A percentile compares a stretch with the other conserved stretches of the same genome.
These are phyloP conservation scores for Cyclophora albipunctata DNA, from an alignment of 2,888 invertebrate species.

Conservation along the genomic window DNA sequence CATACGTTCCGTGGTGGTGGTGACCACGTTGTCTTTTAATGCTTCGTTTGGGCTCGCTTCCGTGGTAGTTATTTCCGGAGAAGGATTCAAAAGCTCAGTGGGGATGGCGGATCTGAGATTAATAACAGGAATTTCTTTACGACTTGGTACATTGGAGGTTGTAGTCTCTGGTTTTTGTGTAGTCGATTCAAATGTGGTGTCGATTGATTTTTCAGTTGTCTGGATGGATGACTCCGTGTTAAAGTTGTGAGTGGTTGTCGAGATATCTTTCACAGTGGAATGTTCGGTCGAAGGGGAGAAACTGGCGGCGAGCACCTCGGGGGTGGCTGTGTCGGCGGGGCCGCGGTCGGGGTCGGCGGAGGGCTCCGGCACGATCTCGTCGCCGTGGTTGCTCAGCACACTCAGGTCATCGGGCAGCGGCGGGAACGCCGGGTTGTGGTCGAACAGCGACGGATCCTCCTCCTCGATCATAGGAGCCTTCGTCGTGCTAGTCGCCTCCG, in stretches of 20 bases:
- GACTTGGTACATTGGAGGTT: slow-evolving; percentile 25
- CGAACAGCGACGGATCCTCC: slow-evolving; percentile 49
- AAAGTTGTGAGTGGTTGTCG: slow-evolving; percentile 31
- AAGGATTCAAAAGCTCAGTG: slow-evolving; percentile 46
- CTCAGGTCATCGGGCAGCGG: slow-evolving; percentile 65
- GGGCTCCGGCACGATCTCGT: slow-evolving; percentile 53
- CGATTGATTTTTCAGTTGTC: slow-evolving; percentile 28
- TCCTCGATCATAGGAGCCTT: slow-evolving; percentile 55
- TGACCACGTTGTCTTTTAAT: background rate
- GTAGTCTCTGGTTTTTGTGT: slow-evolving; percentile 20
- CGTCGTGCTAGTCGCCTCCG: slow-evolving; percentile 35
- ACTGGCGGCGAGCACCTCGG: slow-evolving; percentile 34
- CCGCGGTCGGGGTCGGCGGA: slow-evolving; percentile 43
- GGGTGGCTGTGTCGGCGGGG: slow-evolving; percentile 23
- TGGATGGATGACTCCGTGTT: slow-evolving; percentile 25
- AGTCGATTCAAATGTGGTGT: slow-evolving; percentile 21
- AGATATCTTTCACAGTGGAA: slow-evolving; percentile 25
- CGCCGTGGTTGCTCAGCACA: slow-evolving; percentile 55
- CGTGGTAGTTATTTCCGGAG: slow-evolving; percentile 25
- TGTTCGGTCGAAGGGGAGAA: slow-evolving; percentile 27
- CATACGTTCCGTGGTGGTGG: background rate
- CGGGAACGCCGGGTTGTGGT: slow-evolving; percentile 66
- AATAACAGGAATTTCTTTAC: slow-evolving; percentile 47
- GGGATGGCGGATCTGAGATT: slow-evolving; percentile 60
- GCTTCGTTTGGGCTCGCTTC: background rate